Evolutionary conservation across 2,888 invertebrate genomes (phyloP).

Genomic region (Drosophila nr. medialis): DNA sequence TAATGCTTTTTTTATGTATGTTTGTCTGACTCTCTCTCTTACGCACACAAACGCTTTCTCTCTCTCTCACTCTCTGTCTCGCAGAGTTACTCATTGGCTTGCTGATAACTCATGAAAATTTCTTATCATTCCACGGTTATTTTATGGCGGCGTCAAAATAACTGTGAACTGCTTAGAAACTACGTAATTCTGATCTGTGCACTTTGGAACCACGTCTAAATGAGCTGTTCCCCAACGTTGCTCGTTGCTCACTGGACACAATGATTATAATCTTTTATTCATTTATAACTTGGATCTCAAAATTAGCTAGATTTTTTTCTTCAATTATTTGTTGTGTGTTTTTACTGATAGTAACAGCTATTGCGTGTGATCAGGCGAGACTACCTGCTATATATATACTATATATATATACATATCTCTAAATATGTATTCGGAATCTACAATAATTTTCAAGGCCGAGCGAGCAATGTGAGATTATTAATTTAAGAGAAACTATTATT

Average conservation of each 20-base stretch:
- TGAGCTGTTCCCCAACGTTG: conserved; percentile 52
- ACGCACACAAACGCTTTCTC: neutral
- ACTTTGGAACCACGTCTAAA: conserved; percentile 53
- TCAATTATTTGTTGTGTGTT: no score
- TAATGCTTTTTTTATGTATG: neutral
- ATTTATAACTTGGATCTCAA: conserved; percentile 27
- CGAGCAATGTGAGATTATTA: conserved; percentile 5
- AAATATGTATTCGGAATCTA: neutral
- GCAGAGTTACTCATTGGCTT: neutral
- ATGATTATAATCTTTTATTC: conserved; percentile 16
- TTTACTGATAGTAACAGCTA: conserved; percentile 31
- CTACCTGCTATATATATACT: conserved; percentile 5
- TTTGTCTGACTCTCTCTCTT: conserved; percentile 3
- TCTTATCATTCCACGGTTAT: conserved; percentile 57
- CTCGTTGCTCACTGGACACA: neutral
- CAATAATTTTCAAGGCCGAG: conserved; percentile 25
- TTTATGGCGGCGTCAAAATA: conserved; percentile 60
- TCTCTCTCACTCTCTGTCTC: neutral
- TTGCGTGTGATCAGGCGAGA: conserved; percentile 28
- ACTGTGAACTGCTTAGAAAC: conserved; percentile 68
- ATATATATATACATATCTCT: neutral
- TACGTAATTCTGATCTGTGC: conserved; percentile 65
- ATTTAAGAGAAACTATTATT: conserved; percentile 5
- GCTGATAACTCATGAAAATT: conserved; percentile 34
- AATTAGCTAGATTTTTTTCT: neutral